Evolutionary conservation across 2,888 invertebrate species (phyloP), one percentile per base, ranked within the genome.

Genomic region (Papilio gigon): DNA sequence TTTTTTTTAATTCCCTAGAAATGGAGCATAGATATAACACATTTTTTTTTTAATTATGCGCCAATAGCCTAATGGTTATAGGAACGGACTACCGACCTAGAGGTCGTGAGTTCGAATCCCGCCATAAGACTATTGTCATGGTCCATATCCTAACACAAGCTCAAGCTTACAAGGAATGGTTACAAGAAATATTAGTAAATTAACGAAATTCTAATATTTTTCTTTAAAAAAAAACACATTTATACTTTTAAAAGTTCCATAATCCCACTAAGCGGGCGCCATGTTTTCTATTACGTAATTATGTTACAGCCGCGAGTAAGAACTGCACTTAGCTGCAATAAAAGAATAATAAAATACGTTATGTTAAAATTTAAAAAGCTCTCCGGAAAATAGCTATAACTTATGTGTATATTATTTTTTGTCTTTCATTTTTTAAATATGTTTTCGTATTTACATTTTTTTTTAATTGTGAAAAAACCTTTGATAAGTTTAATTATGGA

Each of bases 321-420:
- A 62, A 35, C 63, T 50, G 47, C 63, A 35, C 47, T 63, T 33
- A 20, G 63, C 63, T 22, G 11, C 0, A 22, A 35, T 50, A 47
- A 35, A 50, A 35, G 50, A 35, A 63, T 63, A 22, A 63, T 63
- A 22, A 63, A 50, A n/a, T 53, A 53, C 20, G 35, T 50, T 47
- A 63, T 35, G 27, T 63, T 63, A 50, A 47, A 33, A 33, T 50
- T 35, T 35, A 63, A 62, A 47, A 12, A 50, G 33, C 47, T 30
- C 17, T 12, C 27, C n/a, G n/a, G 25, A 4, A 27, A 27, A 25
- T n/a, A 27, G 33, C 9, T 50, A 63, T 4, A 25, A 27, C 33
- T 33, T 47, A 4, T 14, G 14, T 47, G 3, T 35, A 22, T 50
- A 14, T 22, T 35, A 63, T 33, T 4, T 47, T 50, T 47, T 33